Percentiles rank a stretch among this genome's conserved stretches.
Evolutionary conservation across 1,140 invertebrate species (phyloP).

Genomic region (Centruroides sculpturatus): DNA sequence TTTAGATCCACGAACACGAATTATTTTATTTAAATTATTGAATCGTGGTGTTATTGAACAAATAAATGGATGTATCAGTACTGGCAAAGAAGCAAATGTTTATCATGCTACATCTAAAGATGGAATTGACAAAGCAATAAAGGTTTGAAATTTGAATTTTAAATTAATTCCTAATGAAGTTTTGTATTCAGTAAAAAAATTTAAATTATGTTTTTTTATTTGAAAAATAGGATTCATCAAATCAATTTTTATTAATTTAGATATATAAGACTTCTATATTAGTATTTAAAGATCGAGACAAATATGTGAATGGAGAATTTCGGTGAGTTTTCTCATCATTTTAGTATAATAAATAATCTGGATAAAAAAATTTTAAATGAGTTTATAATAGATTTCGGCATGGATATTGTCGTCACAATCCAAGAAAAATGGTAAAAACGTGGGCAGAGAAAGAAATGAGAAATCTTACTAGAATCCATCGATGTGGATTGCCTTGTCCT

Average conservation of each 20-base stretch:
- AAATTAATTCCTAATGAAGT: too few relatives aligned
- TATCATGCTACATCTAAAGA: conserved; percentile 44
- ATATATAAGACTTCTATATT: conserved; percentile 81
- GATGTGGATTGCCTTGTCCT: conserved; percentile 51
- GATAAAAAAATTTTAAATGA: neutral
- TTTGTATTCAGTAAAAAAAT: too few relatives aligned
- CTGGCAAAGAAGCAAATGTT: conserved; percentile 77
- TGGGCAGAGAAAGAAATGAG: conserved; percentile 91
- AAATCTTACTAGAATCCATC: conserved; percentile 47
- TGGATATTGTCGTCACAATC: conserved; percentile 46
- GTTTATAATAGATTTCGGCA: conserved; percentile 44
- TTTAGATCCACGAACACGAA: conserved; percentile 59
- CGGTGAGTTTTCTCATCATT: conserved; percentile 25
- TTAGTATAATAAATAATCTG: too few relatives aligned
- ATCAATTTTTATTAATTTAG: conserved; percentile 8
- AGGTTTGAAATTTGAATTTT: conserved; percentile 25
- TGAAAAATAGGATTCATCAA: too few relatives aligned
- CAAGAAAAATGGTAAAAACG: conserved; percentile 66
- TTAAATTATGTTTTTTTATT: too few relatives aligned
- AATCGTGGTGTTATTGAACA: conserved; percentile 58
- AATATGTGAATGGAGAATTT: conserved; percentile 78
- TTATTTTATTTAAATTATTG: conserved; percentile 68
- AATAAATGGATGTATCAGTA: conserved; percentile 69
- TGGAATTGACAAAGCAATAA: conserved; percentile 41
- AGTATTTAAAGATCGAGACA: conserved; percentile 74